Evolutionary conservation across 2,113 vertebrate genomes (phyloP), one percentile per base, ranked within the genome.

Genomic region (Castor canadensis): DNA sequence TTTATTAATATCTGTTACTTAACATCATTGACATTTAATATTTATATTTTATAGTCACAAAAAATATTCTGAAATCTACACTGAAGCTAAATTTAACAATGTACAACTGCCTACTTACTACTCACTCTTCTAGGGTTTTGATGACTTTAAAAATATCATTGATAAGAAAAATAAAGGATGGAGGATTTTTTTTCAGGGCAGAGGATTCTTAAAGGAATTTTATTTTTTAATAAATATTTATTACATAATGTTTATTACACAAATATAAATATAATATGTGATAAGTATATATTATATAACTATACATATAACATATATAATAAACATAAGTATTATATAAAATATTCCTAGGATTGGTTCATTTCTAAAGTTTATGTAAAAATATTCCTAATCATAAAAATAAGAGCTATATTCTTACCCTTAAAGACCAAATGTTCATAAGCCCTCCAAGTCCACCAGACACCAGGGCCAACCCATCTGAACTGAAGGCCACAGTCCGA

Each of bases 361-460:
- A 89, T 67, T 93, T 94, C 91, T 64, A 47, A 94, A 92, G 11
- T 79, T 72, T 94, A 84, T 84, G 3, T 80, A 84, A 88, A 95
- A 92, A 71, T 58, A 69, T 75, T 76, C 58, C 30, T 87, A 52
- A 75, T 93, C 40, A 80, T 52, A 73, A 84, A 92, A 90, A 73
- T 77, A 91, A 83, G 67, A 92, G 49, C 43, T 73, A 32, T 62
- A 64, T 79, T 58, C 99, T 99, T 98, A 99, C 99, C 99, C 98
- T 98, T 81, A 99, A 98, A 73, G 99, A 99, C 99, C 99, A 99
- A 98, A 99, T 99, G 98, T 99, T 99, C 98, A 99, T 98, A 91
- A 99, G 99, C 11, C 99, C 99, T 17, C 99, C 99, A 5, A 99
- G 99, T 64, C 99, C 99, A 87, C 99, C 99, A 54, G 99, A 99